Base-by-base conservation (phyloP, 2,888 invertebrate species). In the Ephialtes manifestator region DNA sequence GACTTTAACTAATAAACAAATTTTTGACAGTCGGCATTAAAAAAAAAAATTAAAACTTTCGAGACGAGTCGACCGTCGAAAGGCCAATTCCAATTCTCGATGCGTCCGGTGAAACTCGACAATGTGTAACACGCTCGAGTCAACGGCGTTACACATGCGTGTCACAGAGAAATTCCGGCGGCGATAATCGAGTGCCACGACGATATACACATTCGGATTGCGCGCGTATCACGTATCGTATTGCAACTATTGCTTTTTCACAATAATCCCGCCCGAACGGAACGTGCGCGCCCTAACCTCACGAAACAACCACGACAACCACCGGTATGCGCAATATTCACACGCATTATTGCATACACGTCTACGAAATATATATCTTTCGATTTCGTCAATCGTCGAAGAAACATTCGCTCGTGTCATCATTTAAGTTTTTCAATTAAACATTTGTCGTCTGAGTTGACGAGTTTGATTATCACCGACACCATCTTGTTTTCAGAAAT, bases 81-180 rank as follows among this genome's bases (percentile, higher is more conserved):
- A 43, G 81, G 31, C 35, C 7, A 35, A 39, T 24, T 85, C 63
- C 39, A 10, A 91, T 91, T 91, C 91, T 71, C 88, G 65, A 39
- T 88, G 89, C 91, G 92, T 91, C 89, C 89, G 90, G 91, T 91
- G 92, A 92, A 92, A 92, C 92, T 90, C 86, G 71, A 80, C 88
- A 90, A 92, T 92, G 90, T 92, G 90, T 92, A 90, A 91, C 91
- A 86, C 82, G 86, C 76, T 48, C 31, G 77, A 68, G 8, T 88
- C 85, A 90, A 87, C 85, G 83, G 48, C 65, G 84, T 84, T 88
- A 86, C 82, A 87, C 86, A 85, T 82, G 85, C 87, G 87, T 86
- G 88, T 89, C 89, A 89, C 90, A 87, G 87, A 85, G 80, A 84
- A 81, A 76, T 60, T 80, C 81, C 55, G 31, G 31, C 63, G 70